Conservation (phyloP, 2,888 invertebrate genomes). For the Ephialtes manifestator region DNA sequence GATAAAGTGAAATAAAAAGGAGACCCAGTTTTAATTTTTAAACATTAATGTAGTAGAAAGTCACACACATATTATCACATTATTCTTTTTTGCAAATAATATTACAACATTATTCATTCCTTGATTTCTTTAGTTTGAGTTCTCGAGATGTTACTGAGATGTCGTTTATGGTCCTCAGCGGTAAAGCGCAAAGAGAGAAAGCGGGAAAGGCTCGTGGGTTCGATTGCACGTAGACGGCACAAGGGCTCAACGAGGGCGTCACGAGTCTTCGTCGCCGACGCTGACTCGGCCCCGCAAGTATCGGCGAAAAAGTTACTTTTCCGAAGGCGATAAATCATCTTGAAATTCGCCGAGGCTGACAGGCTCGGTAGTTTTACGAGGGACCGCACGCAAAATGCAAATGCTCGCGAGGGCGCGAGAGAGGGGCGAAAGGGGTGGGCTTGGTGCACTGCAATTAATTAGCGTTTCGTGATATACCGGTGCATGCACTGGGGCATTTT, state of each 20-base stretch:
- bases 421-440: slow-evolving; percentile 73
- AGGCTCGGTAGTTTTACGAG: slow-evolving; percentile 83
- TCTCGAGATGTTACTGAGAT: neutral
- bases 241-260: slow-evolving; percentile 41
- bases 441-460: slow-evolving; percentile 83
- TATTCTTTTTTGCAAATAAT: neutral
- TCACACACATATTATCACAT: neutral
- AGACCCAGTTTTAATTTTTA: neutral
- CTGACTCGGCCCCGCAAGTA: slow-evolving; percentile 66
- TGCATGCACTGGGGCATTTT: slow-evolving; percentile 81
- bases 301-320: slow-evolving; percentile 82
- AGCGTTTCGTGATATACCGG: slow-evolving; percentile 83
- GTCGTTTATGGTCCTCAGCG: no score
- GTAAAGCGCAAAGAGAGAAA: slow-evolving; percentile 23
- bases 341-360: slow-evolving; percentile 83
- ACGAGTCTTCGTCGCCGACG: slow-evolving; percentile 56
- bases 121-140: neutral
- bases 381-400: slow-evolving; percentile 84
- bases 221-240: slow-evolving; percentile 52
- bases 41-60: neutral
- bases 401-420: slow-evolving; percentile 71
- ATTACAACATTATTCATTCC: neutral
- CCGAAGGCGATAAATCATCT: slow-evolving; percentile 82
- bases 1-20: no score
- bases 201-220: slow-evolving; percentile 26